A percentile compares a stretch with the other conserved stretches of the same genome.
These are phyloP conservation scores for Holothuria scabra DNA, from an alignment of 53 echinoderm and acorn worm genomes.

Conservation along the genomic window DNA sequence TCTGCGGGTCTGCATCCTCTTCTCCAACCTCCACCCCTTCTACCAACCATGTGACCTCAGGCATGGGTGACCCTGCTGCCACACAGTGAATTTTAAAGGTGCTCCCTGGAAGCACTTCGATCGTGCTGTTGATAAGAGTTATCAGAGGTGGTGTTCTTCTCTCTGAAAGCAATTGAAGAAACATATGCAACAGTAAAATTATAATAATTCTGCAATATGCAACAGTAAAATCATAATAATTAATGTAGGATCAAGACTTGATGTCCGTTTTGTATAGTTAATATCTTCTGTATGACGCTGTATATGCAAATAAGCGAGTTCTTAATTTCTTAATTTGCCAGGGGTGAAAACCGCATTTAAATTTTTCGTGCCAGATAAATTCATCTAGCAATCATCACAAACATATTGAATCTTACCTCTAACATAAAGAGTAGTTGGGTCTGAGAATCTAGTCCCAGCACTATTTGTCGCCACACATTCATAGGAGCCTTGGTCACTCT, in stretches of 20 bases:
- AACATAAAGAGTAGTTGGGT: conserved; percentile 68
- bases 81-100: conserved; percentile 66
- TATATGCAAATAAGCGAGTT: too few relatives aligned
- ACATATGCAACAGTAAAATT: background rate
- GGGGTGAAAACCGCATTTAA: too few relatives aligned
- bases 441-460: conserved; percentile 80
- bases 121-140: conserved; percentile 39
- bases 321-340: too few relatives aligned
- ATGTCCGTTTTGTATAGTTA: too few relatives aligned
- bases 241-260: too few relatives aligned
- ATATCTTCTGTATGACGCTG: too few relatives aligned
- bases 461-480: conserved; percentile 83
- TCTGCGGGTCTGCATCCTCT: conserved; percentile 44
- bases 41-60: conserved; percentile 66
- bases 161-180: conserved; percentile 17
- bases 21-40: conserved; percentile 61
- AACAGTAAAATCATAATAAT: too few relatives aligned
- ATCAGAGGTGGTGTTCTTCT: conserved; percentile 49
- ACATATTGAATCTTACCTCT: conserved; percentile 67
- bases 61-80: conserved; percentile 78
- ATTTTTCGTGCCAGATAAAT: too few relatives aligned
- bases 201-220: too few relatives aligned
- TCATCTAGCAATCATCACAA: too few relatives aligned
- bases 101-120: conserved; percentile 71
- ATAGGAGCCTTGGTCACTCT: conserved; percentile 76